Evolutionary conservation across 2,797 vertebrate genomes (phyloP).

Genomic region (Gambusia yucatana): DNA sequence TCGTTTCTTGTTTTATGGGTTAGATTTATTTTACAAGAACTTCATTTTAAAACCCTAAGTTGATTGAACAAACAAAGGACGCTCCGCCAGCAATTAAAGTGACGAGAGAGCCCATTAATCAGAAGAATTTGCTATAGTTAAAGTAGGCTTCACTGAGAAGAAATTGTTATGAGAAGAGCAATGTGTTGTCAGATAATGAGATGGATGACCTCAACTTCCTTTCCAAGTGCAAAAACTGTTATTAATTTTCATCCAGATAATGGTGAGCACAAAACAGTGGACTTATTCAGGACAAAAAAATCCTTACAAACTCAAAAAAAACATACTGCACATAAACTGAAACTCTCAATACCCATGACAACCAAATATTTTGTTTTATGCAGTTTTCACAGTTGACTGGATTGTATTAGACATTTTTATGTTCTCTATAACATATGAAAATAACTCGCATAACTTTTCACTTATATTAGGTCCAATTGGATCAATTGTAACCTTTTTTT

Average conservation of each 20-base stretch:
- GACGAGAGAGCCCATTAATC: constrained; percentile 21
- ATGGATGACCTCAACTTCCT: constrained; percentile 37
- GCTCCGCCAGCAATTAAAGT: constrained; percentile 4
- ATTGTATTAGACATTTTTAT: not conserved
- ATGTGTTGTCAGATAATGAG: constrained; percentile 22
- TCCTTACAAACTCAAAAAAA: not conserved
- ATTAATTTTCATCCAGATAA: constrained; percentile 5
- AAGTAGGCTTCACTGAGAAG: constrained; percentile 32
- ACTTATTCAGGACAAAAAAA: not conserved
- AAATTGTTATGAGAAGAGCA: constrained; percentile 33
- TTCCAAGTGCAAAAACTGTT: not conserved
- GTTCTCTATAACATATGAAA: not conserved
- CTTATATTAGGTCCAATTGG: no score
- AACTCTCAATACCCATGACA: not conserved
- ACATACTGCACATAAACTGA: not conserved
- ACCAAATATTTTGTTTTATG: not conserved
- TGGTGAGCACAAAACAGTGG: not conserved
- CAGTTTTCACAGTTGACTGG: not conserved
- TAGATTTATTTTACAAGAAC: not conserved
- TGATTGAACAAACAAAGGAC: constrained; percentile 1
- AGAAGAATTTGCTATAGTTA: constrained; percentile 24
- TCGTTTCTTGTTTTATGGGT: not conserved
- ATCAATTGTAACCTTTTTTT: not conserved
- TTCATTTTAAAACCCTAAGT: not conserved
- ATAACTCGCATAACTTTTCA: not conserved